Conservation (phyloP, 2,888 invertebrate genomes). For the Hirudinaria manillensis region DNA sequence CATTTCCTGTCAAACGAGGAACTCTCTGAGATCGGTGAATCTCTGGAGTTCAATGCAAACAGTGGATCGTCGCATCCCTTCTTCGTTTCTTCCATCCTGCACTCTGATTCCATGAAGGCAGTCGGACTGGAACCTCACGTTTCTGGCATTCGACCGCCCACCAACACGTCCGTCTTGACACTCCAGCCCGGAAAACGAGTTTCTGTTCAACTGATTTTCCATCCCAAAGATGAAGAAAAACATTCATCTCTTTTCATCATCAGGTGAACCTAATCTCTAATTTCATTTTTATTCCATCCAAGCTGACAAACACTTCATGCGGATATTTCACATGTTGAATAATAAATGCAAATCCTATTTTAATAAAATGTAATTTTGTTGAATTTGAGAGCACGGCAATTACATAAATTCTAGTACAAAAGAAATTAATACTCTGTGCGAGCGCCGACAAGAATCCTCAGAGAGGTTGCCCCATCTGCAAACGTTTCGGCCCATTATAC, state of each 20-base stretch:
- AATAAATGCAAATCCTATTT: neutral
- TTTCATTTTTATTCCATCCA: neutral
- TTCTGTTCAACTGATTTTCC: constrained; percentile 55
- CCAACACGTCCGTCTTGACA: constrained; percentile 59
- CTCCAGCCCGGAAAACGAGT: constrained; percentile 61
- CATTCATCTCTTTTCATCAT: constrained; percentile 57
- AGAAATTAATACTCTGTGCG: too few species aligned
- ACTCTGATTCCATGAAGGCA: constrained; percentile 35
- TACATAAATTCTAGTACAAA: neutral
- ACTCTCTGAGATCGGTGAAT: neutral
- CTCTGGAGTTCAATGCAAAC: constrained; percentile 1
- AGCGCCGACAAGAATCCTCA: too few species aligned
- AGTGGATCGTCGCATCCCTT: neutral
- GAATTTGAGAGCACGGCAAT: too few species aligned
- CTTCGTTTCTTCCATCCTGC: neutral
- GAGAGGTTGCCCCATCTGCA: too few species aligned
- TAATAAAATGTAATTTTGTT: neutral
- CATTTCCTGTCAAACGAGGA: neutral
- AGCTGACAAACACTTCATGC: too few species aligned
- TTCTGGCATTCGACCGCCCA: constrained; percentile 53
- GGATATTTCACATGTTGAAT: neutral
- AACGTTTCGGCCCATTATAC: too few species aligned
- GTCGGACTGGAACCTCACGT: constrained; percentile 53
- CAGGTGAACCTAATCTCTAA: constrained; percentile 47
- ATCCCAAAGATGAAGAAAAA: constrained; percentile 56